Percentiles rank a stretch among this genome's conserved stretches.
These are phyloP conservation scores for Pandemis heparana DNA, from an alignment of 2,888 invertebrate genomes.

Conservation along the genomic window DNA sequence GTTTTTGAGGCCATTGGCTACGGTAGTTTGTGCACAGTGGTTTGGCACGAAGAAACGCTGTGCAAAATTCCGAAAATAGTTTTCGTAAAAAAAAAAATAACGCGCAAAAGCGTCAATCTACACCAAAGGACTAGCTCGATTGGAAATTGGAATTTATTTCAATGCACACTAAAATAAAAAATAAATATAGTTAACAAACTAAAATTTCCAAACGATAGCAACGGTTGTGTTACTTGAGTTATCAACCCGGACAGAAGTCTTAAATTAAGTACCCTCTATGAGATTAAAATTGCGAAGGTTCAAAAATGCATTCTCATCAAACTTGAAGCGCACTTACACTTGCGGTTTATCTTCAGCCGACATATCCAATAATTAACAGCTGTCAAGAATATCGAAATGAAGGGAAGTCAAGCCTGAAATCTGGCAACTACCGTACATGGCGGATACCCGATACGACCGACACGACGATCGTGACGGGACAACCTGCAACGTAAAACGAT, in stretches of 20 bases:
- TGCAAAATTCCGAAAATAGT: slow-evolving; percentile 14
- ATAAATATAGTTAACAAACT: neutral
- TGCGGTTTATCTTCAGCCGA: slow-evolving; percentile 22
- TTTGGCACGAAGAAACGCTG: slow-evolving; percentile 2
- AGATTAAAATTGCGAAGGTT: neutral
- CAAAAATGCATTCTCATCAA: slow-evolving; percentile 9
- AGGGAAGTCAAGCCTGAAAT: slow-evolving; percentile 47
- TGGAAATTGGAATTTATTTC: too few relatives aligned
- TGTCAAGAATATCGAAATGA: slow-evolving; percentile 42
- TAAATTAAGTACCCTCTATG: neutral
- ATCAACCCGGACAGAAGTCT: neutral
- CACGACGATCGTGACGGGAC: slow-evolving; percentile 49
- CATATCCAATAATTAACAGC: slow-evolving; percentile 39
- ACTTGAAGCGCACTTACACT: slow-evolving; percentile 15
- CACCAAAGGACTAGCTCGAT: neutral
- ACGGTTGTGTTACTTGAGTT: too few relatives aligned
- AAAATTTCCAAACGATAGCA: neutral
- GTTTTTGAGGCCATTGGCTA: slow-evolving; percentile 35
- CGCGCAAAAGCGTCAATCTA: neutral
- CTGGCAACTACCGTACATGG: slow-evolving; percentile 46
- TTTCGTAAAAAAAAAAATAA: neutral
- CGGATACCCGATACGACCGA: slow-evolving; percentile 54
- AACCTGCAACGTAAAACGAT: slow-evolving; percentile 42
- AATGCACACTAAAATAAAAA: neutral
- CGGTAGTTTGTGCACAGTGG: slow-evolving; percentile 37